phyloP scores from a whole-genome alignment of 2,113 vertebrate genomes.

The Orthonyx spaldingii region DNA sequence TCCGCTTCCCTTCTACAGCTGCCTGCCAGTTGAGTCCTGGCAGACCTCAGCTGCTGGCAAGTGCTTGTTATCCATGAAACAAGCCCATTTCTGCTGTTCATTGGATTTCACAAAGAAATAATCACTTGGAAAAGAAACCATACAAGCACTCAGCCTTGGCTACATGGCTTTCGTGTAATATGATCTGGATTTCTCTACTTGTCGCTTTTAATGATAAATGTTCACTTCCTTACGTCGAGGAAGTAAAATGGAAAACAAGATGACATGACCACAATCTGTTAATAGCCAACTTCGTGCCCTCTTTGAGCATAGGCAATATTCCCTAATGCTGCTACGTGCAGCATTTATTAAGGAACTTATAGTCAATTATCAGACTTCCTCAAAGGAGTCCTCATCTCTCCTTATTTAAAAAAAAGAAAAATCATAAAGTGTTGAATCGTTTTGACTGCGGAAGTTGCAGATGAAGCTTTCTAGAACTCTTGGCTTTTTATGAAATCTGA shows the following conservation, averaged over 20 bases:
- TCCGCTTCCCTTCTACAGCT: background rate
- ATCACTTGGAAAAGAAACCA: background rate
- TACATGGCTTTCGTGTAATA: background rate
- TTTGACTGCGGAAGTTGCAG: background rate
- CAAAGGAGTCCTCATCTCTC: background rate
- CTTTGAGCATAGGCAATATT: background rate
- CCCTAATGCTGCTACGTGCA: background rate
- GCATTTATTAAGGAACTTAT: background rate
- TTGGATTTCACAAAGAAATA: background rate
- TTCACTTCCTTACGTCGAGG: background rate
- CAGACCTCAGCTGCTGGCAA: background rate
- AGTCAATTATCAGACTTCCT: background rate
- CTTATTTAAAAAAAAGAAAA: background rate
- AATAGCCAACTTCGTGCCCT: background rate
- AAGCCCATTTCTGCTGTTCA: background rate
- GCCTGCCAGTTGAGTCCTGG: background rate
- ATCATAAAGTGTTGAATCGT: background rate
- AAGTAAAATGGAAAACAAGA: background rate
- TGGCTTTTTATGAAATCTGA: background rate
- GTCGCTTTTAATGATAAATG: background rate
- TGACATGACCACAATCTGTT: conserved; percentile 12
- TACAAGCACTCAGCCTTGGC: background rate
- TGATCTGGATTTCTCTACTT: background rate
- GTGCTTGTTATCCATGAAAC: background rate
- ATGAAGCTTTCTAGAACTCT: background rate